These are phyloP conservation scores for Eubasilissa splendida DNA, from an alignment of 2,888 invertebrate genomes.

Conservation along the genomic window DNA sequence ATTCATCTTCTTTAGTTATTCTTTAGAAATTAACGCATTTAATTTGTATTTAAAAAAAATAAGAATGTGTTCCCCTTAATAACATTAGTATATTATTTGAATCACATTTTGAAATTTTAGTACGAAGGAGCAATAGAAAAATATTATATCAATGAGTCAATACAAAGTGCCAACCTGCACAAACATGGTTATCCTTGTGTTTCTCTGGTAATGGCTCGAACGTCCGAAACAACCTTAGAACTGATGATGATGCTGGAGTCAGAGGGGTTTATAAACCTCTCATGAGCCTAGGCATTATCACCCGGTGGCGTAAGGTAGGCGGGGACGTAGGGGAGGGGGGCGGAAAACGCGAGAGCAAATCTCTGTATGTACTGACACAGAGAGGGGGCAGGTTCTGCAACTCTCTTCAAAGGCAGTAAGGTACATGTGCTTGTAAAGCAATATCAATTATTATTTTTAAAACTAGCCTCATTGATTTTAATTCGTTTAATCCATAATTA, in stretches of 20 bases:
- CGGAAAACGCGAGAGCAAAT: not conserved
- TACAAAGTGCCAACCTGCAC: conserved; percentile 17
- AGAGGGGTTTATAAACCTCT: conserved; percentile 45
- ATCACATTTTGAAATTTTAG: too few relatives aligned
- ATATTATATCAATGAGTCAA: too few relatives aligned
- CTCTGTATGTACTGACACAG: not conserved
- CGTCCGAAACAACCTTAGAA: conserved; percentile 36
- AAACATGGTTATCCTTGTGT: conserved; percentile 26
- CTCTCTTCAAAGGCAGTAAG: conserved; percentile 7
- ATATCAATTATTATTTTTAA: too few relatives aligned
- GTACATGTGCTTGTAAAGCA: too few relatives aligned
- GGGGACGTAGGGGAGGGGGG: conserved; percentile 7
- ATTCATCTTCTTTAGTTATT: too few relatives aligned
- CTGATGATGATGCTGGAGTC: conserved; percentile 38
- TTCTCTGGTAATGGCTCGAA: conserved; percentile 18
- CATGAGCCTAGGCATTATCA: not conserved
- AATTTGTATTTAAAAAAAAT: too few relatives aligned
- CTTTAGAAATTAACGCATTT: too few relatives aligned
- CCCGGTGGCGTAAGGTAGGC: not conserved
- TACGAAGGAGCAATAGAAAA: too few relatives aligned
- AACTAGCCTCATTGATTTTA: too few relatives aligned
- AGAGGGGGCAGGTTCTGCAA: conserved; percentile 37
- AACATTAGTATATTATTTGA: too few relatives aligned
- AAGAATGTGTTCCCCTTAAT: too few relatives aligned
- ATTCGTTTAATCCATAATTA: too few relatives aligned